A percentile compares a stretch with the other conserved stretches of the same genome.
phyloP scores from a whole-genome alignment of 2,888 invertebrate genomes.

The Trichogramma evanescens region DNA sequence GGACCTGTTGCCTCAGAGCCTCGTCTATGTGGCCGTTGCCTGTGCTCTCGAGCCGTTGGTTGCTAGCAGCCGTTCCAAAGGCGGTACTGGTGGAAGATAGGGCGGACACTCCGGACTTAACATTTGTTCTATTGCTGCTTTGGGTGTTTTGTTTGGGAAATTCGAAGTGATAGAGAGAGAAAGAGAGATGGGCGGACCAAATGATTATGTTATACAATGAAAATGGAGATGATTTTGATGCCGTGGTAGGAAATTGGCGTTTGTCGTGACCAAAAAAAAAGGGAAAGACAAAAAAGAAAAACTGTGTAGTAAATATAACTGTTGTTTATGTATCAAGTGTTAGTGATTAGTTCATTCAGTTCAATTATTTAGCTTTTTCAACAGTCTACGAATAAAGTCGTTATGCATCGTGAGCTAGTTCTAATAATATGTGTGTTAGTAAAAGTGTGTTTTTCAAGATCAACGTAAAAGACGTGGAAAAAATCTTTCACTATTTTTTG shows the following conservation, averaged over 20 bases:
- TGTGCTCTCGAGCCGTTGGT: slow-evolving; percentile 60
- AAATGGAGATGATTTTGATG: too few species aligned
- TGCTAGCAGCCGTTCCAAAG: slow-evolving; percentile 76
- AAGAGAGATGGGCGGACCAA: slow-evolving; percentile 5
- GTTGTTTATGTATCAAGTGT: slow-evolving; percentile 26
- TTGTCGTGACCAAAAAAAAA: slow-evolving; percentile 34
- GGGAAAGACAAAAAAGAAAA: slow-evolving; percentile 46
- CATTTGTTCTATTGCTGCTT: slow-evolving; percentile 77
- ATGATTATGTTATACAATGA: too few species aligned
- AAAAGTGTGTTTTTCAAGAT: slow-evolving; percentile 6
- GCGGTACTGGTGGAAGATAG: slow-evolving; percentile 82
- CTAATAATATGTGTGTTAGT: slow-evolving; percentile 10
- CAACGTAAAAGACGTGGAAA: neutral
- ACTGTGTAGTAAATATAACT: slow-evolving; percentile 47
- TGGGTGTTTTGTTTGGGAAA: slow-evolving; percentile 25
- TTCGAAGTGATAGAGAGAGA: slow-evolving; percentile 15
- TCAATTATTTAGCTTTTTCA: too few species aligned
- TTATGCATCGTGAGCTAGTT: neutral
- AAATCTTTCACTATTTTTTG: too few species aligned
- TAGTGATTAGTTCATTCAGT: slow-evolving; percentile 4
- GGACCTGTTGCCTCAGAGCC: slow-evolving; percentile 72
- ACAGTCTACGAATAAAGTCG: slow-evolving; percentile 7
- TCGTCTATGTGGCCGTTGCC: slow-evolving; percentile 77
- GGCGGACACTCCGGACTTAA: slow-evolving; percentile 81
- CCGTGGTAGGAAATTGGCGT: neutral